A percentile compares a stretch with the other conserved stretches of the same genome.
These are phyloP conservation scores for Pipistrellus nathusii DNA, from an alignment of 2,797 vertebrate species.

Conservation along the genomic window DNA sequence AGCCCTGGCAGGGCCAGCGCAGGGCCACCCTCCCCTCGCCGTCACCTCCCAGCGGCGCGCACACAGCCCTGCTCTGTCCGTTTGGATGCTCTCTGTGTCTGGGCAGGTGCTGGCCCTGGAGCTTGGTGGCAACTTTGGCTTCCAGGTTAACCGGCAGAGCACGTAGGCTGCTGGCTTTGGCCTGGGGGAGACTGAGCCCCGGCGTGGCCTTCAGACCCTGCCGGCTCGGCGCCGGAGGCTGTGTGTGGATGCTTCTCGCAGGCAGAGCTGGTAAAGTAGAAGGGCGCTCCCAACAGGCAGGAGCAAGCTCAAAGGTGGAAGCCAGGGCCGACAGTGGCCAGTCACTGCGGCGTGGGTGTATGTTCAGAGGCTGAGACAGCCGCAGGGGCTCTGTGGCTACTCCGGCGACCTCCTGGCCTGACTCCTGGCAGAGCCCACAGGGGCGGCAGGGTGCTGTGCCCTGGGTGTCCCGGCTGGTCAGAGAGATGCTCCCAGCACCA, in stretches of 20 bases:
- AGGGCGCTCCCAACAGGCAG: not conserved
- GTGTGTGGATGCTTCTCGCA: not conserved
- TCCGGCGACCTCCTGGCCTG: not conserved
- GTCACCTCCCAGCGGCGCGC: not conserved
- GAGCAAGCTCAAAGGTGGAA: not conserved
- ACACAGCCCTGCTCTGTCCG: not conserved
- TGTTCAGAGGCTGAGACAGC: not conserved
- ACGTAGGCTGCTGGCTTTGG: not conserved
- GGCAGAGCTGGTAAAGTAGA: not conserved
- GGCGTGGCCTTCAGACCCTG: not conserved
- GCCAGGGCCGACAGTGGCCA: not conserved
- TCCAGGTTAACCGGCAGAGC: not conserved
- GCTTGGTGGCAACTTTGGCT: not conserved
- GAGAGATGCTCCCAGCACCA: not conserved
- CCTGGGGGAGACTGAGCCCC: not conserved
- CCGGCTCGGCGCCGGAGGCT: not conserved
- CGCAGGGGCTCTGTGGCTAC: not conserved
- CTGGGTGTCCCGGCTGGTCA: not conserved
- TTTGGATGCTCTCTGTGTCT: not conserved
- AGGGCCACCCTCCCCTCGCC: not conserved
- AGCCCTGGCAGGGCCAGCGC: accelerated
- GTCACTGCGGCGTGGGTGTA: not conserved
- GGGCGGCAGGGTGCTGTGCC: not conserved
- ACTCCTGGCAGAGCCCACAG: not conserved
- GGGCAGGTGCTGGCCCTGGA: not conserved